A percentile compares a stretch with the other conserved stretches of the same genome.
phyloP scores from a whole-genome alignment of 2,113 vertebrate species.

The Tenebrosternarchus preto region DNA sequence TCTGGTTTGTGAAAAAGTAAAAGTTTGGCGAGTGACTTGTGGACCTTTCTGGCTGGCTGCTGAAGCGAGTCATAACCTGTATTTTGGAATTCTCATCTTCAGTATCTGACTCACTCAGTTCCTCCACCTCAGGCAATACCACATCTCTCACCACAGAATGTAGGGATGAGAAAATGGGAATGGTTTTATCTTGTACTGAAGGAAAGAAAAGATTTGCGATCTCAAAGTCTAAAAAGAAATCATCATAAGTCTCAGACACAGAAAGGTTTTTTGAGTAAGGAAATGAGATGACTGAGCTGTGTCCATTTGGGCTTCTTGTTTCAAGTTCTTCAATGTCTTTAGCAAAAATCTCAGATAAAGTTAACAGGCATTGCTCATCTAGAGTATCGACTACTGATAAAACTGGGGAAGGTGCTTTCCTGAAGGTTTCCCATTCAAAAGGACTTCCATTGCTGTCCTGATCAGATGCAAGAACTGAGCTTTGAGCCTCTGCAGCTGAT shows the following conservation, averaged over 20 bases:
- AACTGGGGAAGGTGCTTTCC: constrained; percentile 39
- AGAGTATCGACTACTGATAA: constrained; percentile 50
- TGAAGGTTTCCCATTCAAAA: constrained; percentile 27
- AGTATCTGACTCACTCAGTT: constrained; percentile 65
- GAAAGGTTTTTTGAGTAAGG: constrained; percentile 61
- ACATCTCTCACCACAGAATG: constrained; percentile 61
- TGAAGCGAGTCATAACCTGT: constrained; percentile 47
- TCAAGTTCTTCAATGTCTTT: constrained; percentile 27
- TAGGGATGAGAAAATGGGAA: constrained; percentile 73
- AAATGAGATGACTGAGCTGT: constrained; percentile 11
- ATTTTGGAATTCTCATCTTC: constrained; percentile 54
- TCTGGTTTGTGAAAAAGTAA: constrained; percentile 62
- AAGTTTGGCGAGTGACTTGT: constrained; percentile 61
- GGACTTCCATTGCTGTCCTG: constrained; percentile 19
- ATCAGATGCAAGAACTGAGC: constrained; percentile 29
- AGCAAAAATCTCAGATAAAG: constrained; percentile 60
- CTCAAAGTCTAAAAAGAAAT: constrained; percentile 70
- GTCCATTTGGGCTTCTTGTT: constrained; percentile 38
- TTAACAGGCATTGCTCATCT: constrained; percentile 45
- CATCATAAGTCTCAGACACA: constrained; percentile 76
- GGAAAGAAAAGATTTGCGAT: constrained; percentile 52
- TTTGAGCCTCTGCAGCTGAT: constrained; percentile 26
- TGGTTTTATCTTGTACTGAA: constrained; percentile 40
- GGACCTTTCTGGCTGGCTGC: not conserved
- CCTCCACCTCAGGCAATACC: constrained; percentile 76